A percentile compares a stretch with the other conserved stretches of the same genome.
Evolutionary conservation across 2,888 invertebrate genomes (phyloP).

Genomic region (Urechis unicinctus): DNA sequence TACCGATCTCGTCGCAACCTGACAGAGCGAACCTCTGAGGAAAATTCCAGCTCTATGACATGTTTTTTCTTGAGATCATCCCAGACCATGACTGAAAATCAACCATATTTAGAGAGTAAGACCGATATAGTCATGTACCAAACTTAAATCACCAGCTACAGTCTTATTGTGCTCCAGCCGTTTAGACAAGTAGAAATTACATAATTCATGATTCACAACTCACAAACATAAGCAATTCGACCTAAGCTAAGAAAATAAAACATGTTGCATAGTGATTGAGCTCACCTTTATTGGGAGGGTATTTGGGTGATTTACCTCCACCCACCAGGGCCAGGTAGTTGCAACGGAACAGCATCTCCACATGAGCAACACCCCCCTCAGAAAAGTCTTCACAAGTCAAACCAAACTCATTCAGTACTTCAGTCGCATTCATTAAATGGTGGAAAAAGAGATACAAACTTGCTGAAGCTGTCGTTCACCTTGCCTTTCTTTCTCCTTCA

Average conservation of each 20-base stretch:
- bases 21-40: conserved; percentile 85
- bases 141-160: background rate
- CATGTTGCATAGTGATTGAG: background rate
- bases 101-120: background rate
- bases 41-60: conserved; percentile 90
- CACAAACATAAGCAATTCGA: too few relatives aligned
- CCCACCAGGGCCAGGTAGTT: conserved; percentile 89
- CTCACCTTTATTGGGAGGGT: conserved; percentile 79
- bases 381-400: conserved; percentile 63
- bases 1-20: conserved; percentile 78
- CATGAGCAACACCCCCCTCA: conserved; percentile 86
- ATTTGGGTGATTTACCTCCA: conserved; percentile 83
- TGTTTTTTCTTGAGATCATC: conserved; percentile 93
- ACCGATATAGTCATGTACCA: background rate
- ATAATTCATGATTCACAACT: too few relatives aligned
- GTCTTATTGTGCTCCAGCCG: too few relatives aligned
- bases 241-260: conserved; percentile 30
- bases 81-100: conserved; percentile 81
- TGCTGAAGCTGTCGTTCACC: conserved; percentile 30
- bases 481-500: conserved; percentile 93
- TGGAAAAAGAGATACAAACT: background rate
- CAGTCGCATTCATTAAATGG: background rate
- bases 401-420: background rate
- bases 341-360: conserved; percentile 96
- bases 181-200: too few relatives aligned